Base-by-base conservation (phyloP, 2,888 invertebrate species). In the Acronicta psi region DNA sequence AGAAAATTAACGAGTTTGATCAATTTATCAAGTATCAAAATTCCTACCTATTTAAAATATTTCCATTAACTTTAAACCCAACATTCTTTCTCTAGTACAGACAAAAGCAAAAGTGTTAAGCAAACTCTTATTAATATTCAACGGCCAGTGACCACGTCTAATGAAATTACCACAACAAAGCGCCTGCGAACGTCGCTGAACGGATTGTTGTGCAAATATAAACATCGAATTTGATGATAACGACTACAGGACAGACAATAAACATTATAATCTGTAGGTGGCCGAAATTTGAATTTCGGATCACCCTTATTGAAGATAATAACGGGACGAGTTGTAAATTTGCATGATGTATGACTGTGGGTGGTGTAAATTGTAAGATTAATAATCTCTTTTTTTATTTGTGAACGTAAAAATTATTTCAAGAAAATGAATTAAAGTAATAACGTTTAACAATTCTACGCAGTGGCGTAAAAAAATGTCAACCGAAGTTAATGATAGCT, bases 141-240 rank as follows among this genome's bases (percentile, higher is more conserved):
- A 80, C 86, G 83, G 79, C 76, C 75, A 82, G 85, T 84, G 87
- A 84, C 83, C 86, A 80, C 82, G 81, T 85, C 87, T 90, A 90
- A 92, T 90, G 89, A 89, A 90, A 92, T 92, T 90, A 92, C 88
- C 92, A 90, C 92, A 89, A 92, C 92, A 92, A 92, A 92, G 92
- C 86, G 80, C 71, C 67, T 74, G 72, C 77, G 77, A 66, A 65
- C 73, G 69, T 64, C 75, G 60, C 66, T 55, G 68, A 51, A 82
- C 83, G 83, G 84, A 87, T 91, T 89, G 88, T 87, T 89, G 88
- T 88, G 89, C 87, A 89, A 92, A 92, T 91, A 88, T 87, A 89
- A 89, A 89, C 90, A 91, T 90, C 85, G 90, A 91, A 87, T 89
- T 79, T 84, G 77, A 81, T 87, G 84, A 87, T 89, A 86, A 85